These are phyloP conservation scores for Narcine bancroftii DNA, from an alignment of 2,113 vertebrate species.

Conservation along the genomic window DNA sequence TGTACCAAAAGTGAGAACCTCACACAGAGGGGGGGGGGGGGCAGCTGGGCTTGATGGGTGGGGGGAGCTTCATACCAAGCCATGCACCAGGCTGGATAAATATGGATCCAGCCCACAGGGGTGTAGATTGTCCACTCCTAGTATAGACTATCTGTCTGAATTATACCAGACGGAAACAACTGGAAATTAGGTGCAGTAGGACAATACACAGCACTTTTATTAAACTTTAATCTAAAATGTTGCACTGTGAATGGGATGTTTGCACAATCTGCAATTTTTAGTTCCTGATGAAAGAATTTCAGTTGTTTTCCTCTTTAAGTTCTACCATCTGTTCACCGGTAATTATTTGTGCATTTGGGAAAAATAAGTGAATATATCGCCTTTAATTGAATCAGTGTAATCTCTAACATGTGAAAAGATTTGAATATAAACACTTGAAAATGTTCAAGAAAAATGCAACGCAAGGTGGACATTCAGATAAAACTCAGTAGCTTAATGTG, in stretches of 20 bases:
- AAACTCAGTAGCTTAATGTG: background rate
- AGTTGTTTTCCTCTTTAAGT: conserved; percentile 18
- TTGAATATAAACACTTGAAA: background rate
- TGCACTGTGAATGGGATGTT: conserved; percentile 24
- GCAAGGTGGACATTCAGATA: background rate
- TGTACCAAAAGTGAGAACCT: no score
- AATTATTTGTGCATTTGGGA: background rate
- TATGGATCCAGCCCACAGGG: no score
- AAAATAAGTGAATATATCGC: conserved; percentile 16
- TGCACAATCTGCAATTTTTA: background rate
- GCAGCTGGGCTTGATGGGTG: no score
- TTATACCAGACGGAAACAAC: background rate
- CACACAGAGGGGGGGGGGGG: no score
- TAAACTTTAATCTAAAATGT: background rate
- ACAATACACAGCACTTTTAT: background rate
- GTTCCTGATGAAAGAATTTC: conserved; percentile 29
- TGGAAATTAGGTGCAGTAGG: conserved; percentile 13
- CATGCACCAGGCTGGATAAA: no score
- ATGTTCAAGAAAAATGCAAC: background rate
- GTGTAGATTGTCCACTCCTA: no score
- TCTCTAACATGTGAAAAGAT: conserved; percentile 16
- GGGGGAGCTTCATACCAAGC: no score
- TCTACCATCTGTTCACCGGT: conserved; percentile 32
- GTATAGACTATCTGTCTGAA: background rate
- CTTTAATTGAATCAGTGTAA: conserved; percentile 11